Evolutionary conservation across 2,888 invertebrate genomes (phyloP), one percentile per base, ranked within the genome.

Genomic region (Tigriopus californicus): DNA sequence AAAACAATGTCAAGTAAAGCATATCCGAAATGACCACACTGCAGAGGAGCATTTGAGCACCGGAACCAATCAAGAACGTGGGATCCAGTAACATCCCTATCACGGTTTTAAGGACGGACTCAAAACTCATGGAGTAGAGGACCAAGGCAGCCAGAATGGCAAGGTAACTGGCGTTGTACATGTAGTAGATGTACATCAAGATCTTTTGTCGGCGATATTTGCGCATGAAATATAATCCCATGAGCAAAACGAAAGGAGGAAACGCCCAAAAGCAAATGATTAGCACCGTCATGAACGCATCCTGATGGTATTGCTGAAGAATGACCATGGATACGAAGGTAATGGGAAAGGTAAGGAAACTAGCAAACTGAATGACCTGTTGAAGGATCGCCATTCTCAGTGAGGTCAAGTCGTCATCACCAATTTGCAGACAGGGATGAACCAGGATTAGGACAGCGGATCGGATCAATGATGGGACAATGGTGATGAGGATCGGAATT

Each of bases 1-100:
- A 33, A 33, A 53, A 53, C 13, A 53, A 25, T 15, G 54, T 25
- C 54, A 53, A 25, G 33, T 53, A 53, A 12, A 53, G 40, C n/a
- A 53, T 5, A 33, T 53, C 54, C 3, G 54, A 53, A 40, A 53
- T 53, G 54, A 53, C 54, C 15, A 53, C 54, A 18, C 33, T 25
- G 40, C 54, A 53, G 33, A 53, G 54, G 15, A 53, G 33, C 15
- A 53, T 40, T 40, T 53, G 54, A 15, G 54, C 54, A 15, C 4
- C 5, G 25, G 33, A 24, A n/a, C 54, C 40, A 12, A 33, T 24
- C 54, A 25, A 53, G 13, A 53, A 22, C 2, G 33, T 5, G 15
- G 54, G 24, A 3, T 22, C 15, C 40, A 33, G 8, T 11, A 25
- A 2, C 33, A 53, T 13, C 6, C 33, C 18, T 18, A 10, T 2